A percentile compares a stretch with the other conserved stretches of the same genome.
Evolutionary conservation across 2,888 invertebrate genomes (phyloP).

Genomic region (Mesoligia furuncula): DNA sequence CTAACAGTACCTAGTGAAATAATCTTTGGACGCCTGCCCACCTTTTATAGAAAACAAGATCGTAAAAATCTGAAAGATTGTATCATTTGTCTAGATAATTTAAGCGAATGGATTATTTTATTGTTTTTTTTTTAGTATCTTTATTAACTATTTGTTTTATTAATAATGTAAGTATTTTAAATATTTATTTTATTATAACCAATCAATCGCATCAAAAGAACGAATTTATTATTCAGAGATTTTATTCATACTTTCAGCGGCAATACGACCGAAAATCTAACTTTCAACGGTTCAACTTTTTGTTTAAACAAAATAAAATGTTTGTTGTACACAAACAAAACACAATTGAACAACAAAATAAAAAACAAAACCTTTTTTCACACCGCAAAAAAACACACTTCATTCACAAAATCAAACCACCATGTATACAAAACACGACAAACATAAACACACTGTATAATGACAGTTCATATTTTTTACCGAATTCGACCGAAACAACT

Average conservation of each 20-base stretch:
- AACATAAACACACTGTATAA: constrained; percentile 46
- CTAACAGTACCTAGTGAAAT: constrained; percentile 5
- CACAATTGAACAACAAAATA: neutral
- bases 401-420: constrained; percentile 31
- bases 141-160: neutral
- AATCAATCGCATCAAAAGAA: neutral
- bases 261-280: neutral
- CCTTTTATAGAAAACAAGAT: constrained; percentile 26
- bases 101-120: neutral
- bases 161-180: neutral
- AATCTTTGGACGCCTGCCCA: constrained; percentile 45
- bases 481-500: constrained; percentile 64
- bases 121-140: neutral
- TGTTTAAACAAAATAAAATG: neutral
- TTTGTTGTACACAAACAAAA: neutral
- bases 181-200: neutral
- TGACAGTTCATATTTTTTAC: constrained; percentile 36
- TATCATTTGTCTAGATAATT: constrained; percentile 7
- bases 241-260: neutral
- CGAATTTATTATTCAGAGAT: neutral
- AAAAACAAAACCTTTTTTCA: neutral
- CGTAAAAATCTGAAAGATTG: constrained; percentile 40
- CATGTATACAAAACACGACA: constrained; percentile 44
- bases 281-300: neutral
- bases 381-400: constrained; percentile 12